A percentile compares a stretch with the other conserved stretches of the same genome.
phyloP scores from a whole-genome alignment of 2,797 vertebrate genomes.

The Myripristis jacobus region DNA sequence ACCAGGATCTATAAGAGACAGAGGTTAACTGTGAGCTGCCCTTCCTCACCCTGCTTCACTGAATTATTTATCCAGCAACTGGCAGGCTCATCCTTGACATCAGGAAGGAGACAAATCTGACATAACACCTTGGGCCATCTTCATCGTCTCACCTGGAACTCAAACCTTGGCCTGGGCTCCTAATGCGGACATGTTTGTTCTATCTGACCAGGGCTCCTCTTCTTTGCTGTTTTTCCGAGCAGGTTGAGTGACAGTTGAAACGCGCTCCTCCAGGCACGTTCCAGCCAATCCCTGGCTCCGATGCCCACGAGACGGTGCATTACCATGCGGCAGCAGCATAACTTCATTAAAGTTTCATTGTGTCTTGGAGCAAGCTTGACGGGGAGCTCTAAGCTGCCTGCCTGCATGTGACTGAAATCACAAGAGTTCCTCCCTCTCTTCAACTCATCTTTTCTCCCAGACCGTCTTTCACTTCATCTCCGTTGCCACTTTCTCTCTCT shows the following conservation, averaged over 20 bases:
- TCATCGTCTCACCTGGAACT: neutral
- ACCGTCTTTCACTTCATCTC: neutral
- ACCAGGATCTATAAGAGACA: slow-evolving; percentile 28
- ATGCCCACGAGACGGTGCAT: slow-evolving; percentile 41
- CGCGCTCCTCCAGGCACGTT: slow-evolving; percentile 33
- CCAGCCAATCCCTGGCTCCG: slow-evolving; percentile 34
- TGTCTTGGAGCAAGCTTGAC: slow-evolving; percentile 54
- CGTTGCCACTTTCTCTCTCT: neutral
- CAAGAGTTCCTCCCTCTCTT: slow-evolving; percentile 6
- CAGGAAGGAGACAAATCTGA: slow-evolving; percentile 18
- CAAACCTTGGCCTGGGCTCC: neutral
- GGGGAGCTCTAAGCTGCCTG: slow-evolving; percentile 48
- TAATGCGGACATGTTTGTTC: slow-evolving; percentile 20
- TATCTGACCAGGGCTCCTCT: slow-evolving; percentile 21
- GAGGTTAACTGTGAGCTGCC: slow-evolving; percentile 25
- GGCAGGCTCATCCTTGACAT: slow-evolving; percentile 33
- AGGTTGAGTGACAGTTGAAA: slow-evolving; percentile 56
- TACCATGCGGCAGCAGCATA: slow-evolving; percentile 51
- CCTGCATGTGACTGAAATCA: slow-evolving; percentile 33
- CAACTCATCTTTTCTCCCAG: neutral
- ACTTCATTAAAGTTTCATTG: slow-evolving; percentile 74
- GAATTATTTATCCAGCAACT: slow-evolving; percentile 45
- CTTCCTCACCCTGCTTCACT: slow-evolving; percentile 12
- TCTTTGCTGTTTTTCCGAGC: slow-evolving; percentile 2
- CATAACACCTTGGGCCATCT: slow-evolving; percentile 16